Conservation (phyloP, 2,888 invertebrate genomes). For the Diadegma fenestrale region DNA sequence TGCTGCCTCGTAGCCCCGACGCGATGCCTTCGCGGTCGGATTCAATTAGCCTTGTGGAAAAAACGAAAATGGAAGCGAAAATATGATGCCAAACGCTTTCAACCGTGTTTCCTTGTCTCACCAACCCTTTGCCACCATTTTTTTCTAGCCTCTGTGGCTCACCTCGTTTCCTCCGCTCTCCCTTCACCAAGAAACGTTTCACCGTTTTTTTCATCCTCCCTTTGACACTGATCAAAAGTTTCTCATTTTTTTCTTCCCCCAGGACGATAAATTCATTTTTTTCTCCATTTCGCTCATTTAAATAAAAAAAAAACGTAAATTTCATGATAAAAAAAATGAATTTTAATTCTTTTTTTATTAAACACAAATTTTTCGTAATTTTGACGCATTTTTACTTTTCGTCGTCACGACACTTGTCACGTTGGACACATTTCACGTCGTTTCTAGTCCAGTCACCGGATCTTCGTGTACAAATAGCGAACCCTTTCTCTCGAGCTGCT, state of each 20-base stretch:
- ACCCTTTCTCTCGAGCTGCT: conserved; percentile 31
- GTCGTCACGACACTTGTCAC: conserved; percentile 58
- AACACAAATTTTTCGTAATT: background rate
- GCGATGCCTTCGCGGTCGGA: conserved; percentile 43
- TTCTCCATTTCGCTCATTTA: background rate
- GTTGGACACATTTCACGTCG: conserved; percentile 26
- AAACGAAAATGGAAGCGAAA: conserved; percentile 53
- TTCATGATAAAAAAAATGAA: background rate
- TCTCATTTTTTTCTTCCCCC: background rate
- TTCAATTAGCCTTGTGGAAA: conserved; percentile 67
- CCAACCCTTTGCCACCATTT: conserved; percentile 15
- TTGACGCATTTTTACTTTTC: background rate
- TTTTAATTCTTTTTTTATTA: background rate
- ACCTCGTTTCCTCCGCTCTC: conserved; percentile 21
- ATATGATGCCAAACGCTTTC: conserved; percentile 60
- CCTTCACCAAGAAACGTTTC: conserved; percentile 43
- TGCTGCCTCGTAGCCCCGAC: conserved; percentile 3
- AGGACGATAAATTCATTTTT: background rate
- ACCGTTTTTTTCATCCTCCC: conserved; percentile 13
- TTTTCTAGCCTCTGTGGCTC: conserved; percentile 53
- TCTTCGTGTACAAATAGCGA: conserved; percentile 17
- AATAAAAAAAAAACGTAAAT: background rate
- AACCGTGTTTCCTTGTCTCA: conserved; percentile 8
- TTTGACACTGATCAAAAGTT: conserved; percentile 20
- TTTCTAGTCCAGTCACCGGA: conserved; percentile 11